phyloP scores from a whole-genome alignment of 1,140 invertebrate genomes.

The Ladona fulva region DNA sequence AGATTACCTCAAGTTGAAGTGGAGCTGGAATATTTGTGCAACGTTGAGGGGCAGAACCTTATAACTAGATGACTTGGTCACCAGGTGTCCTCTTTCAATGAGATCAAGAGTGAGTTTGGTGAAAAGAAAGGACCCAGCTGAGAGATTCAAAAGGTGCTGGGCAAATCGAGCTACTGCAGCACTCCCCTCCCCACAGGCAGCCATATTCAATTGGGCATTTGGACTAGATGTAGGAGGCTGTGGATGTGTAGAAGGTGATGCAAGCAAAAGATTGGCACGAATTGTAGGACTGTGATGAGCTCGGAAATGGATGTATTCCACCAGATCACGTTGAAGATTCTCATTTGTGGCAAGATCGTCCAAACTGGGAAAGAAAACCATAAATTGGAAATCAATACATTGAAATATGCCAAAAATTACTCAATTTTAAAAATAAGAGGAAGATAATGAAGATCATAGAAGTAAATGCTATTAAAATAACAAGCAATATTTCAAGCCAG shows the following conservation, averaged over 20 bases:
- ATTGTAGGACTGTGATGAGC: slow-evolving; percentile 68
- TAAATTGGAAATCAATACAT: no score
- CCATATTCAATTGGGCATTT: not conserved
- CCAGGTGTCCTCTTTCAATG: slow-evolving; percentile 84
- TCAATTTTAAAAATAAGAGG: no score
- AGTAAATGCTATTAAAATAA: no score
- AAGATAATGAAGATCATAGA: no score
- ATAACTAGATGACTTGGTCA: slow-evolving; percentile 86
- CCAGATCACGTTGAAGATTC: slow-evolving; percentile 67
- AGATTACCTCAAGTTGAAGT: slow-evolving; percentile 78
- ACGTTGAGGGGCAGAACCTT: slow-evolving; percentile 87
- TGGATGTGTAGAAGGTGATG: slow-evolving; percentile 39
- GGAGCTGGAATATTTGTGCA: slow-evolving; percentile 83
- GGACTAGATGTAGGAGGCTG: not conserved
- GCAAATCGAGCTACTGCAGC: slow-evolving; percentile 56
- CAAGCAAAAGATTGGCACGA: slow-evolving; percentile 62
- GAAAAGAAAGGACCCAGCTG: slow-evolving; percentile 85
- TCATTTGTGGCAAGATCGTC: slow-evolving; percentile 33
- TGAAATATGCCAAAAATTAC: no score
- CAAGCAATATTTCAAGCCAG: no score
- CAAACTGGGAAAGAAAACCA: not conserved
- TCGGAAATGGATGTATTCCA: slow-evolving; percentile 78
- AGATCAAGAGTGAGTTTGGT: slow-evolving; percentile 88
- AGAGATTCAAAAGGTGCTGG: slow-evolving; percentile 69
- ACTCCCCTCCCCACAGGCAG: not conserved